Evolutionary conservation across 2,797 vertebrate species (phyloP).

Genomic region (Mormyrus proboscirostris): DNA sequence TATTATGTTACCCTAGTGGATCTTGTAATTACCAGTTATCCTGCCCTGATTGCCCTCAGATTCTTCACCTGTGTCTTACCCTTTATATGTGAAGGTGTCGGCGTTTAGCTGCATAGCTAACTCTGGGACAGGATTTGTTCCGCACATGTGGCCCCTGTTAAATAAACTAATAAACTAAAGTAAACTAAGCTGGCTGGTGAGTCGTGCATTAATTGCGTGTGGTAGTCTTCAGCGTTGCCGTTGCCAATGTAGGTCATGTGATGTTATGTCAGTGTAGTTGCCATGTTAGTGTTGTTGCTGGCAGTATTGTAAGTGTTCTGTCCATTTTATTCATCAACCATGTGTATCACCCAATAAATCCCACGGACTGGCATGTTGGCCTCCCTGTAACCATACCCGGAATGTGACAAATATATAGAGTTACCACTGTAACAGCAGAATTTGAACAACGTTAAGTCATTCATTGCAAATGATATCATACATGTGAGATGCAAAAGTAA

Average conservation of each 20-base stretch:
- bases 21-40: neutral
- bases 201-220: neutral
- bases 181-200: neutral
- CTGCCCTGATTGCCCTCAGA: neutral
- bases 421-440: neutral
- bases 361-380: neutral
- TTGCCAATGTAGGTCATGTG: neutral
- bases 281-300: neutral
- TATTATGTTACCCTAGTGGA: neutral
- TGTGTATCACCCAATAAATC: neutral
- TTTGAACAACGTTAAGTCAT: neutral
- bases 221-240: neutral
- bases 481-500: neutral
- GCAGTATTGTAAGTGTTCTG: neutral
- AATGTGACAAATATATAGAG: neutral
- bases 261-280: neutral
- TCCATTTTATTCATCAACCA: neutral
- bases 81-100: neutral
- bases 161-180: no score
- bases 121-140: no score
- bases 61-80: neutral
- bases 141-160: no score
- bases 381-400: neutral
- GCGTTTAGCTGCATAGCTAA: neutral
- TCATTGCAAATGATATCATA: neutral